Conservation (phyloP, 2,113 vertebrate genomes). For the Saimiri boliviensis region DNA sequence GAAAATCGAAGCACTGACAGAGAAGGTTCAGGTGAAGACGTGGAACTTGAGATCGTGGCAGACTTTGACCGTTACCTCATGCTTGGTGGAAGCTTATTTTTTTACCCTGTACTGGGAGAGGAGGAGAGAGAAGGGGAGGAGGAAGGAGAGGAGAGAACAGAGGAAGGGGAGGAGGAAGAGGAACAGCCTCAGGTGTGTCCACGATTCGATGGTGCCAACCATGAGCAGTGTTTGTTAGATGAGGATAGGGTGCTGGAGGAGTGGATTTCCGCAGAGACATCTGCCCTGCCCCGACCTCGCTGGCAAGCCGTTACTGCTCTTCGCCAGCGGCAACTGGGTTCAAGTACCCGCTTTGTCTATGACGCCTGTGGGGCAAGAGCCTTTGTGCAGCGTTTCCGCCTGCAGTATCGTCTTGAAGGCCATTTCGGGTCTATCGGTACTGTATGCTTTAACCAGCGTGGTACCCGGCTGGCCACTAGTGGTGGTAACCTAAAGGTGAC, state of each 20-base stretch:
- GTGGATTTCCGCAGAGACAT: conserved; percentile 89
- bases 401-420: conserved; percentile 88
- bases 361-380: conserved; percentile 89
- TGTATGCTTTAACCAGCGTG: conserved; percentile 93
- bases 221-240: conserved; percentile 30
- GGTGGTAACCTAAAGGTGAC: conserved; percentile 93
- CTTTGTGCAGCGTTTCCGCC: conserved; percentile 90
- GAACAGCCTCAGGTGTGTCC: background rate
- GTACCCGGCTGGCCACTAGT: conserved; percentile 90
- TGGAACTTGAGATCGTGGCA: conserved; percentile 87
- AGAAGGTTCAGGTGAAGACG: conserved; percentile 73
- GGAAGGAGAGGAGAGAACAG: conserved; percentile 83
- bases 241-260: conserved; percentile 88
- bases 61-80: conserved; percentile 86
- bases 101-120: conserved; percentile 52
- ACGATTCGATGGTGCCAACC: conserved; percentile 16
- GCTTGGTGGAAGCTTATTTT: conserved; percentile 80
- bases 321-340: conserved; percentile 87
- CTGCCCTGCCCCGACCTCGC: conserved; percentile 82
- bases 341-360: conserved; percentile 85
- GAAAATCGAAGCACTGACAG: conserved; percentile 6
- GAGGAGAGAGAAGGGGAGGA: background rate
- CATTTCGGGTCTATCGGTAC: conserved; percentile 92
- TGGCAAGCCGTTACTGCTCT: conserved; percentile 88
- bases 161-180: conserved; percentile 68